Base-by-base conservation (phyloP, 2,797 vertebrate genomes). In the Clarias pachynema region DNA sequence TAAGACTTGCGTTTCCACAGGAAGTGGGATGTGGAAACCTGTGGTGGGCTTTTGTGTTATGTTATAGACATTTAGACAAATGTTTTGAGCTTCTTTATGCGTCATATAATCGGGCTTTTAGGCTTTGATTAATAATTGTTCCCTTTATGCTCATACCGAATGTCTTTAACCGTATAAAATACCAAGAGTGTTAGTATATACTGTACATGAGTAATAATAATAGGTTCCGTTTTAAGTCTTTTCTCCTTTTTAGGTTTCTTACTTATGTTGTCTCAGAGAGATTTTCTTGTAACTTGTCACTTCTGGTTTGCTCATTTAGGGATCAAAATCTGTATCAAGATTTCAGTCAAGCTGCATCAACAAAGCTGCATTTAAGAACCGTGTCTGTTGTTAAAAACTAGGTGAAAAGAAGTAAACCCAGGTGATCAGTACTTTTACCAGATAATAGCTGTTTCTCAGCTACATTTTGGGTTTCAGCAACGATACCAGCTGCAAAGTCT, bases 1-100 rank as follows among this genome's bases (percentile, higher is more conserved):
- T 69, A 73, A 85, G 40, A 70, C 26, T 40, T 5, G 24, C 53
- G 56, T 89, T 87, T 87, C 85, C 87, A 91, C 87, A 84, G 87
- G 80, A 87, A 84, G 77, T 86, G 49, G 74, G 40, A 78, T 63
- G 31, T 40, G 65, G 34, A 88, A 79, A 69, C 62, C 31, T 68
- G 14, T 44, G 56, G 80, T 83, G 84, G 72, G 73, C 73, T 83
- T 82, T 79, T 59, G n/a, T 77, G 53, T 66, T 65, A 59, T 66
- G 75, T 66, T 77, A 5, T 44, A 75, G 37, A 81, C 18, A 7
- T 26, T 26, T 40, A 77, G 22, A 59, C 70, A 49, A 77, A 82
- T 31, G 3, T 18, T 49, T 49, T 40, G 56, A 40, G 8, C 65
- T 72, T 86, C 53, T 49, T 83, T 70, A 15, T 77, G 49, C 18